Base-by-base conservation (phyloP, 2,888 invertebrate genomes). In the Metacarcinus magister region DNA sequence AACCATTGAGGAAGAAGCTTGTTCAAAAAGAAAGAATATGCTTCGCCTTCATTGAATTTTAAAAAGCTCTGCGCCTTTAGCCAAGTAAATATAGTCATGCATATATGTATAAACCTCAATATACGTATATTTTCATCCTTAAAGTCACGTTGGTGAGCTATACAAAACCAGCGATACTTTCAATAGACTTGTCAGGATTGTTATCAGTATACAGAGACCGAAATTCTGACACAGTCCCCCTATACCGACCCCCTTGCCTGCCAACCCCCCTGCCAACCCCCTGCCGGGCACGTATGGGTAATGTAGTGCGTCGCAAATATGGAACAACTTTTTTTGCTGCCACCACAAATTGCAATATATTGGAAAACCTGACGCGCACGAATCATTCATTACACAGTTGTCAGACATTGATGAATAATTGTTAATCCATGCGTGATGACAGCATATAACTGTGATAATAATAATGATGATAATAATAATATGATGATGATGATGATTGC, bases 261-360 rank as follows among this genome's bases (percentile, higher is more conserved):
- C 54, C 54, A 54, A 13, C 75, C 75, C 75, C 28, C 5, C n/a
- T 28, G n/a, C n/a, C 28, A 10, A 28, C 2, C 54, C 54, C 54
- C 75, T 82, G 75, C n/a, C 32, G 0, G 75, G 28, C 75, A 82
- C 75, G 75, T n/a, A 23, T 60, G 4, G 75, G 75, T 82, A 28
- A 82, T n/a, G 8, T 82, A 82, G 75, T 82, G 75, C 75, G 75
- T n/a, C n/a, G n/a, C 75, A 82, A 82, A 82, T 82, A 82, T 82
- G 23, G n/a, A 28, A 82, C n/a, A 82, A 82, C 4, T 4, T 82
- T 82, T 75, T 23, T 1, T 23, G 23, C 3, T 5, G 23, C 28
- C n/a, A 54, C 54, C 10, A 19, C 75, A n/a, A 82, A 82, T 82
- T 82, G 75, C 28, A 82, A 82, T 28, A 5, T 82, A 82, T 82